Evolutionary conservation across 2,888 invertebrate species (phyloP), one percentile per base, ranked within the genome.

Genomic region (Stenodema calcarata): DNA sequence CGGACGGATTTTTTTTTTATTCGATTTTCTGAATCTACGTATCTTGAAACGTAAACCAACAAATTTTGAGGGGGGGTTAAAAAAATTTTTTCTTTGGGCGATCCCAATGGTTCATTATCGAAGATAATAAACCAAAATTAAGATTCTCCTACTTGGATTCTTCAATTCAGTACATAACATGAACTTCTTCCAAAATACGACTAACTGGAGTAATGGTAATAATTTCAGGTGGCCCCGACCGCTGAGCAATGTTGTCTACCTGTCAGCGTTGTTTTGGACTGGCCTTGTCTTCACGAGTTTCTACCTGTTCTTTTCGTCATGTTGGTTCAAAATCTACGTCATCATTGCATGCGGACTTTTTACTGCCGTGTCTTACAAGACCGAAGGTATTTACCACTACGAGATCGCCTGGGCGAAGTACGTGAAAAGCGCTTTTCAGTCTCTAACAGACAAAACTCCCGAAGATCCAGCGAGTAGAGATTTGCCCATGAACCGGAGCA

Each of bases 231-330:
- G 88, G 87, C 87, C 87, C 7, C 42, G 88, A n/a, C 88, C 87
- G 3, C 82, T 88, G 18, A 87, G 88, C 27, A 90, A 91, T 88
- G 92, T 93, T 41, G 90, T 93, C 30, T 91, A 92, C 88, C 90
- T 92, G 73, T 94, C 94, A 1, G 92, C 95, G 70, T 89, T 93
- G 28, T 94, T 95, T 90, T 95, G 95, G 95, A 94, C 94, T 30
- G 80, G 76, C 0, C 87, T 89, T 35, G 88, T 88, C 35, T 18
- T 87, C 42, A 62, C 79, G 27, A 88, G 89, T 9, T 35, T 87
- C 44, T 88, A 88, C 82, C 42, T 87, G 6, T 80, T 86, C 18
- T 14, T 80, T 1, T 50, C 44, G 0, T 41, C 30, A 1, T 79
- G n/a, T 18, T 80, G 79, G 80, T 86, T 86, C 79, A 86, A 70